Conservation (phyloP, 2,797 vertebrate species). For the Podargus strigoides region DNA sequence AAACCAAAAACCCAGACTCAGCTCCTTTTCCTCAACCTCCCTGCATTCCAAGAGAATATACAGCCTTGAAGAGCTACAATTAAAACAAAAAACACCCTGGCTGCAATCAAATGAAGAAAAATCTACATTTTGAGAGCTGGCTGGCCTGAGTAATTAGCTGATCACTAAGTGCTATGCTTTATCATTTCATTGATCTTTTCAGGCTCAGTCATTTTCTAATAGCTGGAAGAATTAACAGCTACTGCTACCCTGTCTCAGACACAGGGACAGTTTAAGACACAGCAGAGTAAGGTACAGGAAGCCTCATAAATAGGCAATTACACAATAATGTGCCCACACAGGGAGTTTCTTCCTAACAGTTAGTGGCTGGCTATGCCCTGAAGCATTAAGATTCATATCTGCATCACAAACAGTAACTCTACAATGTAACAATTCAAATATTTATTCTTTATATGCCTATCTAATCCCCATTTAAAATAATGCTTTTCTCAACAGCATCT, state of each 20-base stretch:
- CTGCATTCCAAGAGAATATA: background rate
- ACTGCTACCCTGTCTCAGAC: background rate
- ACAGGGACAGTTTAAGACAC: background rate
- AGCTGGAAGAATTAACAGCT: constrained; percentile 8
- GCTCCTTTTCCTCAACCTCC: background rate
- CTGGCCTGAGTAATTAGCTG: background rate
- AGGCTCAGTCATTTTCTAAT: background rate
- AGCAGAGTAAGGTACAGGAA: background rate
- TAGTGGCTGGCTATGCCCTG: background rate
- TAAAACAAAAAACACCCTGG: background rate
- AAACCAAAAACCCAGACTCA: background rate
- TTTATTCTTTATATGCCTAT: background rate
- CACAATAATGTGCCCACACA: background rate
- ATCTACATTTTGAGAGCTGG: background rate
- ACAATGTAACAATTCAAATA: background rate
- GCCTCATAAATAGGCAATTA: background rate
- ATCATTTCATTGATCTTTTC: constrained; percentile 1
- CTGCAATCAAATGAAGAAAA: background rate
- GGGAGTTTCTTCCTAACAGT: background rate
- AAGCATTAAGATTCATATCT: background rate
- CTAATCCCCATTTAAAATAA: background rate
- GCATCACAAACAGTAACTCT: background rate
- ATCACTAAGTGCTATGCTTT: background rate
- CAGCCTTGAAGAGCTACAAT: background rate
- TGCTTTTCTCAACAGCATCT: background rate